Base-by-base conservation (phyloP, 2,888 invertebrate species). In the Drosophila infuscata region DNA sequence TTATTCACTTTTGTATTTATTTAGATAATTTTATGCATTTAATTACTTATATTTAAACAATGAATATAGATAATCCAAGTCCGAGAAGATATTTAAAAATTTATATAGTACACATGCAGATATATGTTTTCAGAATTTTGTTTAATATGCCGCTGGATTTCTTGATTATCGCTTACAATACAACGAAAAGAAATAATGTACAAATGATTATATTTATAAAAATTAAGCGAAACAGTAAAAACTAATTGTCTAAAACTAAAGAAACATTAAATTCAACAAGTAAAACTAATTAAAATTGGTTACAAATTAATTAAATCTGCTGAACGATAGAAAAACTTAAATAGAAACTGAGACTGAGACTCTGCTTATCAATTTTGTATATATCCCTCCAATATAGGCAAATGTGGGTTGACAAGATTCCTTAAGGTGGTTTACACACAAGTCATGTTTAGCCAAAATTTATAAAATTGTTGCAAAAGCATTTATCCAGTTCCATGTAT, bases 391-490 rank as follows among this genome's bases (percentile, higher is more conserved):
- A 69, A n/a, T 20, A 20, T 6, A 52, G 29, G n/a, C 41, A 11
- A 20, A 29, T 32, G 32, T 25, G 43, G 59, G 20, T n/a, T 56
- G 35, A 56, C 7, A 54, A 56, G 30, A 41, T 30, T 63, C 25
- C 7, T 57, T 72, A 87, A 79, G 70, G 59, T 81, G 58, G 69
- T 70, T 79, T 43, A 36, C 62, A 51, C 59, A 60, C 61, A 62
- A 61, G 58, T 58, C 59, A 56, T 69, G 54, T 62, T 79, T 46
- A 81, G 81, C 64, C 74, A 79, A 84, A 81, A 69, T 80, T 52
- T 84, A 86, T 74, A 88, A 85, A 90, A 76, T 66, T 74, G 61
- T 79, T 87, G 84, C 87, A 86, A 90, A 83, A 86, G 87, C 90
- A 73, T 77, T 69, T 83, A 58, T 88, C 78, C 74, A 73, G 82